Conservation (phyloP, 2,797 vertebrate species). For the Uromys caudimaculatus region DNA sequence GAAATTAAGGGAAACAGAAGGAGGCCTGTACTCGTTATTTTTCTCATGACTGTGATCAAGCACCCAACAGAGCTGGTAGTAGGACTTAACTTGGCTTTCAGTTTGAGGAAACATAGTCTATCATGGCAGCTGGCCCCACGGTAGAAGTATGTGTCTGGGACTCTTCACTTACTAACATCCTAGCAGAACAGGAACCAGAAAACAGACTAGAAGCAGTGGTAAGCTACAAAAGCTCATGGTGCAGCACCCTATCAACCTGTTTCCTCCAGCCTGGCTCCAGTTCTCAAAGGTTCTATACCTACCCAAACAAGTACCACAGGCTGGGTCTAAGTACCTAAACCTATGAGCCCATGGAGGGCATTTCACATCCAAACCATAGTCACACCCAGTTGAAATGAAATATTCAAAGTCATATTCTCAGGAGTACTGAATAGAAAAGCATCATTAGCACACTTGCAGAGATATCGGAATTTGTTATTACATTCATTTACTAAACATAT, state of each 20-base stretch:
- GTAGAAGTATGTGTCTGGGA: background rate
- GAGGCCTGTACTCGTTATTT: background rate
- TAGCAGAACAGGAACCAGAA: background rate
- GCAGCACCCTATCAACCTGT: background rate
- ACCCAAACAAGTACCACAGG: background rate
- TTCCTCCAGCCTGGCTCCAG: background rate
- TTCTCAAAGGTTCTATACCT: background rate
- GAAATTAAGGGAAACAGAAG: background rate
- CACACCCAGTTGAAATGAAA: background rate
- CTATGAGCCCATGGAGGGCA: no score
- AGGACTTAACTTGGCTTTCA: background rate
- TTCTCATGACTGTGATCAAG: background rate
- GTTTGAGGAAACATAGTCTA: background rate
- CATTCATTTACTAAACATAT: slow-evolving; percentile 34
- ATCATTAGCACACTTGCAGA: background rate
- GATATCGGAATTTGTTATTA: slow-evolving; percentile 14
- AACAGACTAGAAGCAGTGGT: background rate
- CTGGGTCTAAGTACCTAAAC: background rate
- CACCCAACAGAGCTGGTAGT: background rate
- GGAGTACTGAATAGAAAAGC: background rate
- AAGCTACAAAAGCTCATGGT: background rate
- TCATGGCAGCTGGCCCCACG: background rate
- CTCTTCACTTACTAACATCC: background rate
- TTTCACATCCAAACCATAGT: background rate
- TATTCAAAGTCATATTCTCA: background rate